Conservation (phyloP, 2,888 invertebrate genomes). For the Agrotis segetum region DNA sequence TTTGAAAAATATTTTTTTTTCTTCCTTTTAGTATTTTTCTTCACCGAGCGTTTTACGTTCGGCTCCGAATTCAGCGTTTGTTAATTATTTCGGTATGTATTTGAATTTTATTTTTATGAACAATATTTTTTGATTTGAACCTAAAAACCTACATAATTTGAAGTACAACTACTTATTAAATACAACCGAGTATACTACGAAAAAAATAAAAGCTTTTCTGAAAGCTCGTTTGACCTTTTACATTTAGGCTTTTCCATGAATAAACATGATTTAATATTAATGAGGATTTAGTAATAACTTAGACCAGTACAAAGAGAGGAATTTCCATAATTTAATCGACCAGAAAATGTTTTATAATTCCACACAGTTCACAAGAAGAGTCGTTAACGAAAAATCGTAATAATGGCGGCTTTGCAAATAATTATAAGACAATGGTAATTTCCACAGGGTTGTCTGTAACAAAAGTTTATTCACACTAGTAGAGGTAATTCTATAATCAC, state of each 20-base stretch:
- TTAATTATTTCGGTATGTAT: constrained; percentile 62
- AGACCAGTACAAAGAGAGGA: background rate
- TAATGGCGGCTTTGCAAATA: constrained; percentile 8
- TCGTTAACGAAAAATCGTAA: background rate
- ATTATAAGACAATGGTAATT: constrained; percentile 1
- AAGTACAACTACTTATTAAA: constrained; percentile 18
- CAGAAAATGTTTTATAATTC: background rate
- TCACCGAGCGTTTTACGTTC: constrained; percentile 35
- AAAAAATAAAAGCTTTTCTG: constrained; percentile 20
- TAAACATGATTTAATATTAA: constrained; percentile 32
- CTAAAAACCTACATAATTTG: background rate
- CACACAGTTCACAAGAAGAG: background rate
- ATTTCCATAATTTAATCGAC: background rate
- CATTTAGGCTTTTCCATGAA: constrained; percentile 10
- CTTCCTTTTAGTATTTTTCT: constrained; percentile 25
- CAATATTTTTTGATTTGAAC: background rate
- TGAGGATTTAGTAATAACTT: constrained; percentile 20
- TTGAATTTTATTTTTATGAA: constrained; percentile 17
- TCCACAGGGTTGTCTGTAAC: background rate
- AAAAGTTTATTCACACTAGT: constrained; percentile 31
- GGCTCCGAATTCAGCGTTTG: constrained; percentile 33
- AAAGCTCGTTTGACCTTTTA: constrained; percentile 37
- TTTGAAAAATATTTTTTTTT: constrained; percentile 19
- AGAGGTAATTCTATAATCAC: constrained; percentile 62
- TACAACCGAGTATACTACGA: background rate